Evolutionary conservation across 2,888 invertebrate genomes (phyloP).

Genomic region (Neoitamus cyanurus): DNA sequence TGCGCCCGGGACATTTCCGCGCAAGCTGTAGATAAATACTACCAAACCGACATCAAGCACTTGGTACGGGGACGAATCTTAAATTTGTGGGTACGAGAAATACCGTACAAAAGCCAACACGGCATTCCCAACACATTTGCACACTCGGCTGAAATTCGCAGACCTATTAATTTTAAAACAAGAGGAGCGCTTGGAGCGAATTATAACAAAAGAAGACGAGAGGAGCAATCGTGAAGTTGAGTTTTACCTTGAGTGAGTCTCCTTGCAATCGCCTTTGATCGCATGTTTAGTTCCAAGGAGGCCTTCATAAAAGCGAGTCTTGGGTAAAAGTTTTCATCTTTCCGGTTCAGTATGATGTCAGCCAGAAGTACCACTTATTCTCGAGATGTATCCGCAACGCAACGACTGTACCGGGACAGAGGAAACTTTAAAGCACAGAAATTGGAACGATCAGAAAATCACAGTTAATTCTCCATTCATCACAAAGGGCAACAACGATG

Average conservation of each 20-base stretch:
- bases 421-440: conserved; percentile 14
- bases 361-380: background rate
- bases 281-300: conserved; percentile 63
- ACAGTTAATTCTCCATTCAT: background rate
- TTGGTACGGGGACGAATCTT: too few species aligned
- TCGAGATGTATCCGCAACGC: background rate
- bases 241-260: conserved; percentile 63
- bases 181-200: background rate
- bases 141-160: background rate
- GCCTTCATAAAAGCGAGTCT: conserved; percentile 58
- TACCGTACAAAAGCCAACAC: too few species aligned
- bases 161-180: background rate
- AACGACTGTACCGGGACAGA: background rate
- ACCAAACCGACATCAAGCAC: too few species aligned
- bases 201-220: background rate
- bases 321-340: conserved; percentile 20
- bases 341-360: background rate
- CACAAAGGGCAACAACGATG: background rate
- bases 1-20: too few species aligned
- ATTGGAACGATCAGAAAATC: background rate
- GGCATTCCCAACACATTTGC: background rate
- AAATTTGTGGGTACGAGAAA: too few species aligned
- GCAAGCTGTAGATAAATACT: too few species aligned
- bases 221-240: background rate
- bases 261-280: conserved; percentile 65